Conservation (phyloP, 2,888 invertebrate species). For the Chesias legatella region DNA sequence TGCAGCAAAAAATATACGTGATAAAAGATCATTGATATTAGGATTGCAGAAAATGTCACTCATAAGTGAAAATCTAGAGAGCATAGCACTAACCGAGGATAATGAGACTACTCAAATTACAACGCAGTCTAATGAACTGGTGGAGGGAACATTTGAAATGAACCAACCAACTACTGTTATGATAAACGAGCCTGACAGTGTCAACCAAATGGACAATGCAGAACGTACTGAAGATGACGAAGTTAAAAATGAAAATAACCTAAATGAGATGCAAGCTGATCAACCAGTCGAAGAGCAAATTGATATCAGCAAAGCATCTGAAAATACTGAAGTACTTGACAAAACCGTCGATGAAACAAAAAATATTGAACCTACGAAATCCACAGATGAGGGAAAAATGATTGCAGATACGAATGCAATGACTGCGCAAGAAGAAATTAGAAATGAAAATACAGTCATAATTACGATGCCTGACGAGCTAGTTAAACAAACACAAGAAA, state of each 20-base stretch:
- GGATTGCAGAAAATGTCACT: neutral
- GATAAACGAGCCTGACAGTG: neutral
- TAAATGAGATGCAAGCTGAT: conserved; percentile 16
- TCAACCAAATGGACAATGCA: conserved; percentile 6
- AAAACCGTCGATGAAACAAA: conserved; percentile 2
- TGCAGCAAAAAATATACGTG: conserved; percentile 35
- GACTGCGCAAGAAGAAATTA: conserved; percentile 10
- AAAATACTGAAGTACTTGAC: conserved; percentile 5
- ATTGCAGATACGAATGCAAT: conserved; percentile 4
- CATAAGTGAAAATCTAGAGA: conserved; percentile 16
- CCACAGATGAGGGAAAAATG: conserved; percentile 5
- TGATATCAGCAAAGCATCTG: conserved; percentile 3
- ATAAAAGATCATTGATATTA: conserved; percentile 35
- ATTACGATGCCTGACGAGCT: conserved; percentile 11
- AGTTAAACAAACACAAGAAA: conserved; percentile 7
- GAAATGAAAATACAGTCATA: conserved; percentile 11
- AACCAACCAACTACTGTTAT: neutral
- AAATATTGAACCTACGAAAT: conserved; percentile 2
- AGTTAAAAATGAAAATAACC: conserved; percentile 3
- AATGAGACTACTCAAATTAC: conserved; percentile 1
- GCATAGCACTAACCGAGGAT: conserved; percentile 10
- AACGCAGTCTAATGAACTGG: conserved; percentile 1
- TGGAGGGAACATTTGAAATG: conserved; percentile 1
- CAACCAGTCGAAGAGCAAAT: conserved; percentile 11
- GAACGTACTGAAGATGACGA: conserved; percentile 14